A percentile compares a stretch with the other conserved stretches of the same genome.
phyloP scores from a whole-genome alignment of 2,888 invertebrate genomes.

The Dicranocentrus wangi region DNA sequence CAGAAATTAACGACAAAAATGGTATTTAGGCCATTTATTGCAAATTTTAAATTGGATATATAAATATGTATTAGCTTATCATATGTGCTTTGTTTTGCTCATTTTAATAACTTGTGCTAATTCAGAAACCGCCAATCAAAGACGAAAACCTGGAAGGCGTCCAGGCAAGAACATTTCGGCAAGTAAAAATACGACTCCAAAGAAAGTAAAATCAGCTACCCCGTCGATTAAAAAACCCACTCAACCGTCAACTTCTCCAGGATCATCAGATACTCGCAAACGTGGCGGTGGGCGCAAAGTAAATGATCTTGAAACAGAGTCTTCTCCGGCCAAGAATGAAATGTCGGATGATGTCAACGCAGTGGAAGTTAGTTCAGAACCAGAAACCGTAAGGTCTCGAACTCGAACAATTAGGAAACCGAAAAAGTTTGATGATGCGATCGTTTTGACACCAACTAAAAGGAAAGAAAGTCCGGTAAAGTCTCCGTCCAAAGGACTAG shows the following conservation, averaged over 20 bases:
- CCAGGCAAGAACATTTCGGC: too few relatives aligned
- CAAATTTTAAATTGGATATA: too few relatives aligned
- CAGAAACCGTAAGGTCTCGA: constrained; percentile 41
- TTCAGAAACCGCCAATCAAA: too few relatives aligned
- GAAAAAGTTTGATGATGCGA: constrained; percentile 50
- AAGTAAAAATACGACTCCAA: neutral
- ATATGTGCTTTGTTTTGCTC: neutral
- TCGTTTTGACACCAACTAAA: constrained; percentile 55
- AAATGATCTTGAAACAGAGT: neutral
- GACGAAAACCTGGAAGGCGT: neutral
- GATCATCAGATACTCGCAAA: too few relatives aligned
- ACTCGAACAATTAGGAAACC: constrained; percentile 53
- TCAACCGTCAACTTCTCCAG: too few relatives aligned
- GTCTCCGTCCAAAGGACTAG: constrained; percentile 26
- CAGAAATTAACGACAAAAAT: neutral
- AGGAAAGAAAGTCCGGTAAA: constrained; percentile 52
- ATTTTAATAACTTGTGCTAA: neutral
- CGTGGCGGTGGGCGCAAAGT: neutral
- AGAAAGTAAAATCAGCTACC: neutral
- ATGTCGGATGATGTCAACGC: neutral
- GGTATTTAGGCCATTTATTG: too few relatives aligned
- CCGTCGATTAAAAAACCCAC: too few relatives aligned
- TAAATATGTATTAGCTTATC: too few relatives aligned
- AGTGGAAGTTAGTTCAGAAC: neutral
- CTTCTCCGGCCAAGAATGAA: neutral